Evolutionary conservation across 2,888 invertebrate species (phyloP).

Genomic region (Hydroisotoma schaefferi): DNA sequence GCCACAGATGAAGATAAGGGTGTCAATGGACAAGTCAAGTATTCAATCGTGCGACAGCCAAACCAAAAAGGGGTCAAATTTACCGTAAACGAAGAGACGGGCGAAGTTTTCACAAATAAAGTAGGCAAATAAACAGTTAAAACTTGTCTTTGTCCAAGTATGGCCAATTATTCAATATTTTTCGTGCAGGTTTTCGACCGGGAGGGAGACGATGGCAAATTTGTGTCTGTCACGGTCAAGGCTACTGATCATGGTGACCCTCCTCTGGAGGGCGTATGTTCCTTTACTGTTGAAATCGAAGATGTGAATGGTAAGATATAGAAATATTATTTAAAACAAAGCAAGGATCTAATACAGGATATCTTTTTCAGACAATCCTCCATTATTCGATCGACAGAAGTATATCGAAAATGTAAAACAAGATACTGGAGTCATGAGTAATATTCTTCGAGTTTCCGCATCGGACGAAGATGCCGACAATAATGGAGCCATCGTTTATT

Average conservation of each 20-base stretch:
- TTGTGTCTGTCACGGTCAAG: conserved; percentile 93
- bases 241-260: conserved; percentile 99
- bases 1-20: conserved; percentile 96
- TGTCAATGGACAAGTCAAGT: conserved; percentile 90
- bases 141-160: not conserved
- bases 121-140: conserved; percentile 50
- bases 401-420: conserved; percentile 96
- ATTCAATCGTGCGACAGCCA: conserved; percentile 94
- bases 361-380: conserved; percentile 57
- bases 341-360: not conserved
- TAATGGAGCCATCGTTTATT: conserved; percentile 91
- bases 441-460: conserved; percentile 89
- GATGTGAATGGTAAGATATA: conserved; percentile 94
- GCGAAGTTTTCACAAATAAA: conserved; percentile 90
- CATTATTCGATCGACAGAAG: conserved; percentile 93
- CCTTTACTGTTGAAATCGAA: conserved; percentile 95
- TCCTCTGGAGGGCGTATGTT: conserved; percentile 94
- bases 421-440: conserved; percentile 91
- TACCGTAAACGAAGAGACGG: conserved; percentile 91
- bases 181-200: conserved; percentile 75
- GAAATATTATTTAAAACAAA: not conserved
- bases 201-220: conserved; percentile 94
- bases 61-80: conserved; percentile 94
- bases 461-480: conserved; percentile 96
- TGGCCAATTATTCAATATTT: not conserved